Evolutionary conservation across 2,888 invertebrate genomes (phyloP).

Genomic region (Phrixothrix hirtus): DNA sequence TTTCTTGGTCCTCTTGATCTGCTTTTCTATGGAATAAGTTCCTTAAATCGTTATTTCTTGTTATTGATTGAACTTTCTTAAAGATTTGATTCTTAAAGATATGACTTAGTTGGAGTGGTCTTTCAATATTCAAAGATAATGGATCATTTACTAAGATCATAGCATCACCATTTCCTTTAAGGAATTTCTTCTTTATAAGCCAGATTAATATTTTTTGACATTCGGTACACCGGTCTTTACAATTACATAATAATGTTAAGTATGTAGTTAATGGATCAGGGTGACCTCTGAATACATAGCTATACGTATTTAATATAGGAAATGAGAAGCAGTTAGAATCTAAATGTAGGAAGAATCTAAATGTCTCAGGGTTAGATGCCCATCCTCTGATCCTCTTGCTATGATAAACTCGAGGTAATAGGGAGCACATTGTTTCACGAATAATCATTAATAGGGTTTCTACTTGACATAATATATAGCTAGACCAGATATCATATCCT

Average conservation of each 20-base stretch:
- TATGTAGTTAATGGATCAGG: background rate
- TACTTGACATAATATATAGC: background rate
- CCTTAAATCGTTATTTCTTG: background rate
- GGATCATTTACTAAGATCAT: background rate
- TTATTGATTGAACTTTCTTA: background rate
- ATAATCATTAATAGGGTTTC: background rate
- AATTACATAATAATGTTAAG: background rate
- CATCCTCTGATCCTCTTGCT: background rate
- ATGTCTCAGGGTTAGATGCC: background rate
- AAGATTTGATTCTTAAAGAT: background rate
- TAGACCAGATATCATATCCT: background rate
- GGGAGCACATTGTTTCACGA: background rate
- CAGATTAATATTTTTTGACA: background rate
- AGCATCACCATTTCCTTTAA: background rate
- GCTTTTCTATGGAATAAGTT: background rate
- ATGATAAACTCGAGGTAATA: background rate
- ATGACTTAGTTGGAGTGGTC: background rate
- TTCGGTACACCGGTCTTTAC: background rate
- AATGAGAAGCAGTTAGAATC: background rate
- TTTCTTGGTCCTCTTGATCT: background rate
- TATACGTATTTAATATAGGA: background rate
- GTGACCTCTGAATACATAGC: background rate
- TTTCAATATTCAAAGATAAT: background rate
- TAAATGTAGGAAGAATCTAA: background rate
- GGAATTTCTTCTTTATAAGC: background rate